Evolutionary conservation across 2,797 vertebrate species (phyloP), one percentile per base, ranked within the genome.

Genomic region (Poecile montanus): DNA sequence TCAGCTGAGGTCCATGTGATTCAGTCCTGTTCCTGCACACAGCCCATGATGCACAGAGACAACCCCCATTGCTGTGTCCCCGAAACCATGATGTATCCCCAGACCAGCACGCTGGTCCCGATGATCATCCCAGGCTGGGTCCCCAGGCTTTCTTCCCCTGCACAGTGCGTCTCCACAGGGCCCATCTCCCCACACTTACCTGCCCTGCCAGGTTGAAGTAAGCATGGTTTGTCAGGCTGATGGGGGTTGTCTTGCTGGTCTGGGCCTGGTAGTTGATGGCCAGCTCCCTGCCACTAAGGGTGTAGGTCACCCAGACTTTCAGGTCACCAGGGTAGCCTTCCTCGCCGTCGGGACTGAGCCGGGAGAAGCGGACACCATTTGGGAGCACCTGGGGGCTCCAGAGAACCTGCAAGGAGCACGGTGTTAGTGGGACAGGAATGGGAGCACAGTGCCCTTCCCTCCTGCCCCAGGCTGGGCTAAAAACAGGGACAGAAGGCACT

Each of bases 171-270:
- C 40, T 65, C 36, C 36, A 26, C 0, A 0, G 29, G 6, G 21
- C 16, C 67, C 44, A 75, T 10, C 29, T 67, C 67, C 38, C 32
- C 53, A 32, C 4, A 21, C 97, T 97, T 96, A 99, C 99, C 97
- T 99, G 98, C 94, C 99, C 99, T 32, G 98, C 98, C 45, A 99
- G 97, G 97, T 99, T 99, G 96, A 99, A 99, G 94, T 99, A 99
- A 0, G 99, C 96, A 9, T 99, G 99, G 96, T 99, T 99, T 82
- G 99, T 99, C 88, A 99, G 97, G 96, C 96, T 99, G 95, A 99
- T 92, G 6, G 99, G 99, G 3, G 99, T 99, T 2, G 98, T 98
- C 96, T 98, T 98, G 90, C 95, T 99, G 63, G 98, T 97, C 67
- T 97, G 96, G 12, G 99, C 99, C 84, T 84, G 96, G 78, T 99